Base-by-base conservation (phyloP, 2,888 invertebrate genomes). In the Ennomos erosarius region DNA sequence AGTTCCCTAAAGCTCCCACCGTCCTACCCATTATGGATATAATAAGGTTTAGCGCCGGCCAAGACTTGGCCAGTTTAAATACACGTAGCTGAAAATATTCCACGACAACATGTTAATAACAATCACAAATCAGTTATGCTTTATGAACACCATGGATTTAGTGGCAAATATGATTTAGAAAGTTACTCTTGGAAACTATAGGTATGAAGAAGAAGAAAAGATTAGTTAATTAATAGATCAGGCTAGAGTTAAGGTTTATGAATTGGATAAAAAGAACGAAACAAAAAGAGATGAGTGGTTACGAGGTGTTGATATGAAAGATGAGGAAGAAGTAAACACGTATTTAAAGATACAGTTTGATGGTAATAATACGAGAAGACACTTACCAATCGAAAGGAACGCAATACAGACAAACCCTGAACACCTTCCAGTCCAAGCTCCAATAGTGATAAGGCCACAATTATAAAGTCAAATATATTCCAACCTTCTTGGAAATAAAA, bases 401-500 rank as follows among this genome's bases (percentile, higher is more conserved):
- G 95, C 81, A 99, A 96, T 66, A 99, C 98, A 76, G 99, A 99
- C 88, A 99, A 94, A 87, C 99, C 99, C 93, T 98, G 97, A 78
- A 99, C 97, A 74, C 97, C 97, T 92, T 97, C 97, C 77, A 99
- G 93, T 76, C 97, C 96, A 85, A 99, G 94, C 92, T 99, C 99
- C 81, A 99, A 93, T 73, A 99, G 93, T 75, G 99, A 99, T 80
- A 99, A 95, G 70, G 98, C 96, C 81, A 99, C 99, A 88, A 99
- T 99, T 81, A 99, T 97, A 90, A 99, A 98, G 94, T 99, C 99
- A 91, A 99, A 99, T 82, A 98, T 97, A 91, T 99, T 99, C 99
- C 99, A 99, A 73, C 98, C 98, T 88, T 98, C 98, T 94, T 98
- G 98, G 93, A 99, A 98, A 92, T 99, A 99, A 92, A 94, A 97